A percentile compares a stretch with the other conserved stretches of the same genome.
Conservation (phyloP, 1,140 invertebrate species). For the Pogonus chalceus region DNA sequence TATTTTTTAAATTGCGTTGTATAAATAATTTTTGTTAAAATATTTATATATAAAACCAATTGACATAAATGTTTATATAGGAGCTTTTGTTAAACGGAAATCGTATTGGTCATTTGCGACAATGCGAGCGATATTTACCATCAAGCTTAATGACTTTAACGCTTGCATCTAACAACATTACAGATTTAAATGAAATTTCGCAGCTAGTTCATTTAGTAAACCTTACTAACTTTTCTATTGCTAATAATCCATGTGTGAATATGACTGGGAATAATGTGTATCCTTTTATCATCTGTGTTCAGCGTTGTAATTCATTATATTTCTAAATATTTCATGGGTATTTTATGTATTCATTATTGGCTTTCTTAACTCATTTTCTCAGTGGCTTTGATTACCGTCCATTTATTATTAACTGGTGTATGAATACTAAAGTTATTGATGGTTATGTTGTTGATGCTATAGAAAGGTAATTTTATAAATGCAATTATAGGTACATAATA, state of each 20-base stretch:
- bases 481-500: too few species aligned
- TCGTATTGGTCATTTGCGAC: slow-evolving; percentile 66
- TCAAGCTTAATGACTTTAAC: slow-evolving; percentile 62
- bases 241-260: slow-evolving; percentile 76
- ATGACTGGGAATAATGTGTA: slow-evolving; percentile 58
- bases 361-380: slow-evolving; percentile 15
- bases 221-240: slow-evolving; percentile 70
- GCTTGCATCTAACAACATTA: slow-evolving; percentile 73
- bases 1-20: too few species aligned
- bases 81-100: slow-evolving; percentile 79
- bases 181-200: slow-evolving; percentile 79
- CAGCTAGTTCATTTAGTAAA: slow-evolving; percentile 64
- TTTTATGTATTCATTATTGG: not conserved
- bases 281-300: too few species aligned
- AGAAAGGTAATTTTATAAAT: slow-evolving; percentile 63
- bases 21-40: slow-evolving; percentile 11
- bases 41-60: slow-evolving; percentile 6
- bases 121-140: slow-evolving; percentile 75
- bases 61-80: slow-evolving; percentile 43
- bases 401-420: slow-evolving; percentile 87
- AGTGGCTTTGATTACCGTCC: slow-evolving; percentile 86
- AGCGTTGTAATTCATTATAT: not conserved
- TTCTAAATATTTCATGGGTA: slow-evolving; percentile 11
- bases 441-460: slow-evolving; percentile 79
- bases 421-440: slow-evolving; percentile 77